phyloP scores from a whole-genome alignment of 2,888 invertebrate species.

The Pristionchus fissidentatus region DNA sequence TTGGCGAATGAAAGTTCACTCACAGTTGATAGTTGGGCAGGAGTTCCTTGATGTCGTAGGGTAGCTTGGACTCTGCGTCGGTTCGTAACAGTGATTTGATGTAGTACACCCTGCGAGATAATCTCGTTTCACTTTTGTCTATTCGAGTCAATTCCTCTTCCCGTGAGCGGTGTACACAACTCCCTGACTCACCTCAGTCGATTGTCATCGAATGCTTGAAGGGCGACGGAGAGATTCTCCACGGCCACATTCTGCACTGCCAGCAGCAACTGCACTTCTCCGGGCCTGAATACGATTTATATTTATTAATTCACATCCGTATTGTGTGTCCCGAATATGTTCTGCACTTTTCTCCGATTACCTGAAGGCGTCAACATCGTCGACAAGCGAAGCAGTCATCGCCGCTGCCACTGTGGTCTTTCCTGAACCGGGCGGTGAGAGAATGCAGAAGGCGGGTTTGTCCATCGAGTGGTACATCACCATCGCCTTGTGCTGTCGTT shows the following conservation, averaged over 20 bases:
- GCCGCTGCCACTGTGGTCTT: conserved; percentile 19
- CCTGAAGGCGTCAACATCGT: background rate
- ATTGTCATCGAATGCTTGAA: conserved; percentile 6
- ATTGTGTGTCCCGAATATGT: too few relatives aligned
- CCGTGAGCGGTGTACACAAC: background rate
- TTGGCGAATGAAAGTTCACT: too few relatives aligned
- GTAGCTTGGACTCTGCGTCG: background rate
- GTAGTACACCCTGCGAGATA: background rate
- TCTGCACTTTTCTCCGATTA: too few relatives aligned
- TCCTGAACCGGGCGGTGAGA: conserved; percentile 27
- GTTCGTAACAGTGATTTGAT: background rate
- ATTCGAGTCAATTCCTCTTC: background rate
- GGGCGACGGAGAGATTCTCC: background rate
- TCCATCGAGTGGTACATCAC: conserved; percentile 14
- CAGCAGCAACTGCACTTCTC: background rate
- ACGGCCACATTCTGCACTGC: conserved; percentile 38
- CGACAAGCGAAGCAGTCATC: conserved; percentile 12
- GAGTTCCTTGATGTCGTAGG: conserved; percentile 2
- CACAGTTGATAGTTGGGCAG: background rate
- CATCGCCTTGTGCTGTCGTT: background rate
- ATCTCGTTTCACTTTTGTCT: background rate
- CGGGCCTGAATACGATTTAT: background rate
- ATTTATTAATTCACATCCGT: background rate
- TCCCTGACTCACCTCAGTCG: conserved; percentile 3
- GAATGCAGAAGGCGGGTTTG: conserved; percentile 18